Conservation (phyloP, 2,888 invertebrate genomes). For the Bellardia pandia region DNA sequence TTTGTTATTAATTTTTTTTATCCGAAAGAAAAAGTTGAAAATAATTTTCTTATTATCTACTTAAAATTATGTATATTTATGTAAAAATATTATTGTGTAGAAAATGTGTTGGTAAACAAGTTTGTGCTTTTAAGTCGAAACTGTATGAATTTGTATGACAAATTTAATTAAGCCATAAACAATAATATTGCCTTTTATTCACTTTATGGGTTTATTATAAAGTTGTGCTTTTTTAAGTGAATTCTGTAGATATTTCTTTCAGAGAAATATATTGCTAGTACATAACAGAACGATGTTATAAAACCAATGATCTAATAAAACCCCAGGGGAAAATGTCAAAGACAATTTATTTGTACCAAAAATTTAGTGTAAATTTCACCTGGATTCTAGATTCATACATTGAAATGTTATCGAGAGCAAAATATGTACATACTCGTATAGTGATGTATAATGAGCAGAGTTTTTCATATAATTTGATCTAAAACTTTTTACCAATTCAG, state of each 20-base stretch:
- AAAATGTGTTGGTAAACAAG: neutral
- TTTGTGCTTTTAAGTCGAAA: neutral
- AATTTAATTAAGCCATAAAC: neutral
- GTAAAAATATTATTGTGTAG: neutral
- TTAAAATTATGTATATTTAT: neutral
- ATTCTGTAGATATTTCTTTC: neutral
- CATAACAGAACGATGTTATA: neutral
- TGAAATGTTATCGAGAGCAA: neutral
- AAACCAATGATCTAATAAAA: slow-evolving; percentile 11
- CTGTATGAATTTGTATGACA: neutral
- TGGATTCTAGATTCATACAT: too few relatives aligned
- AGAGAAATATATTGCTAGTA: neutral
- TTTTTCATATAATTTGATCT: too few relatives aligned
- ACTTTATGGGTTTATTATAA: neutral
- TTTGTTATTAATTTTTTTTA: too few relatives aligned
- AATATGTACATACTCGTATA: neutral
- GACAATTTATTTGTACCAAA: neutral
- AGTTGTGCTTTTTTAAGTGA: neutral
- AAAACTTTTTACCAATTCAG: too few relatives aligned
- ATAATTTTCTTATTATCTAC: too few relatives aligned
- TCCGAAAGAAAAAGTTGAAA: too few relatives aligned
- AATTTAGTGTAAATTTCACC: neutral
- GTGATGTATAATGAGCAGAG: too few relatives aligned
- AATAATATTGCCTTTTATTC: neutral
- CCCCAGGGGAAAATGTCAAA: slow-evolving; percentile 16